These are phyloP conservation scores for Picathartes gymnocephalus DNA, from an alignment of 2,113 vertebrate species.

Conservation along the genomic window DNA sequence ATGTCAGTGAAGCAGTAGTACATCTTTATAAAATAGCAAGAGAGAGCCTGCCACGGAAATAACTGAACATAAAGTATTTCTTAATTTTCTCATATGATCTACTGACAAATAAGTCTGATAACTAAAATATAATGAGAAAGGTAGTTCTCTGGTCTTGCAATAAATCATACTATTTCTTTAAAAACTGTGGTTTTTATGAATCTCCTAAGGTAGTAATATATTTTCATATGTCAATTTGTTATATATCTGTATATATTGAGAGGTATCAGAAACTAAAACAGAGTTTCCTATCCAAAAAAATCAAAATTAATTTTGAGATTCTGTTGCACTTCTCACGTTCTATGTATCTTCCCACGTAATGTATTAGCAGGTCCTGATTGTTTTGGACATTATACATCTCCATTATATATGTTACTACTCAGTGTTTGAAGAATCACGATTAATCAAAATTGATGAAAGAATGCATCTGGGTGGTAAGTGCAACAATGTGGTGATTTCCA, in stretches of 20 bases:
- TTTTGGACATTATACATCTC: neutral
- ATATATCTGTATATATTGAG: neutral
- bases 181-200: neutral
- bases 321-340: neutral
- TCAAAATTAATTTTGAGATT: neutral
- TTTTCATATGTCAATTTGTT: neutral
- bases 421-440: neutral
- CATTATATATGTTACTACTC: neutral
- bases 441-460: neutral
- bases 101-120: neutral
- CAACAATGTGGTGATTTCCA: neutral
- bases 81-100: neutral
- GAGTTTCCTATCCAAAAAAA: neutral
- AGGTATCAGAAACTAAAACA: neutral
- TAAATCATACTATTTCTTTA: accelerated
- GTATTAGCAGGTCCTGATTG: neutral
- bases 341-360: neutral
- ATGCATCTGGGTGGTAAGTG: neutral
- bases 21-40: neutral
- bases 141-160: neutral
- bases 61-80: neutral
- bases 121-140: neutral
- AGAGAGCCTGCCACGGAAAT: neutral
- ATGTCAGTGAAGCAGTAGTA: neutral
- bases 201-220: neutral